These are phyloP conservation scores for Caenorhabditis sp. DNA, from an alignment of 2,888 invertebrate species.

Conservation along the genomic window DNA sequence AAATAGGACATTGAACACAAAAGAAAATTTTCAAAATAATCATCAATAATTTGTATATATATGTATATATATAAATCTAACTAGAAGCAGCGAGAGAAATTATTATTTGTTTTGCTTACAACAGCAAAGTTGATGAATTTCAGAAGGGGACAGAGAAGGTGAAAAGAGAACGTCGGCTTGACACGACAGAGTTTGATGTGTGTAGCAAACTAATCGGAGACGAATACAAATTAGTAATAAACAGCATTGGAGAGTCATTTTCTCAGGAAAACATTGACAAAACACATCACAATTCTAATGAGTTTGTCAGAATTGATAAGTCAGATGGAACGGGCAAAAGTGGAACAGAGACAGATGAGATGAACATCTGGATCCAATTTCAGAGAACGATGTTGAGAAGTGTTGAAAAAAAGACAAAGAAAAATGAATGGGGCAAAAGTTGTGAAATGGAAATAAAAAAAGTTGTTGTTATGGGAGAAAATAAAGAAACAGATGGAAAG, in stretches of 20 bases:
- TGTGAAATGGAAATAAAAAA: not conserved
- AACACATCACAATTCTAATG: constrained; percentile 32
- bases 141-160: constrained; percentile 20
- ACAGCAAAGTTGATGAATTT: constrained; percentile 59
- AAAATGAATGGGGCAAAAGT: not conserved
- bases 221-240: not conserved
- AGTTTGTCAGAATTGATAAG: constrained; percentile 21
- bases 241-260: not conserved
- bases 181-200: constrained; percentile 58
- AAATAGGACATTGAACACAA: too few relatives aligned
- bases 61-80: too few relatives aligned
- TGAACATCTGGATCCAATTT: constrained; percentile 57
- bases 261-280: not conserved
- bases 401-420: too few relatives aligned
- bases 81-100: constrained; percentile 15
- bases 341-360: not conserved
- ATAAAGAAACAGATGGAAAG: not conserved
- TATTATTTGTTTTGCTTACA: constrained; percentile 43
- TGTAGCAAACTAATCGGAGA: constrained; percentile 42
- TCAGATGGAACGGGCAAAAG: constrained; percentile 22
- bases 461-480: constrained; percentile 1
- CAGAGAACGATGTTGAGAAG: constrained; percentile 29
- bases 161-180: constrained; percentile 40
- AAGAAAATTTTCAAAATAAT: too few relatives aligned
- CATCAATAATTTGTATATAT: too few relatives aligned